Percentiles rank a stretch among this genome's conserved stretches.
phyloP scores from a whole-genome alignment of 2,113 vertebrate genomes.

The Camelus dromedarius region DNA sequence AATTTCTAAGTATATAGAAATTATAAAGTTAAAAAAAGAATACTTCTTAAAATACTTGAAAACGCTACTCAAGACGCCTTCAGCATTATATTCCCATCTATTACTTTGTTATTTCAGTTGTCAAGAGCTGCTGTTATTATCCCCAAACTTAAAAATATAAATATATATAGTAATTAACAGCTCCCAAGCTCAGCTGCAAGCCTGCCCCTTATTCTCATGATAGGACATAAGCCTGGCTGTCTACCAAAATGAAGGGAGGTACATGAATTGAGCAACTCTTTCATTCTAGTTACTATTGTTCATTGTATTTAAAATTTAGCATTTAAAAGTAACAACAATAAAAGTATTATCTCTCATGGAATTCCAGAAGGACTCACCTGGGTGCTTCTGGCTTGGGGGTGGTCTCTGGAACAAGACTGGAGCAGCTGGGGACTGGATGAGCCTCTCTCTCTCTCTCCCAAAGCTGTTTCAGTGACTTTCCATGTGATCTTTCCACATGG shows the following conservation, averaged over 20 bases:
- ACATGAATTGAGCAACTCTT: neutral
- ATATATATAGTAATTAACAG: neutral
- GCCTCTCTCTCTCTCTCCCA: neutral
- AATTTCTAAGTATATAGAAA: neutral
- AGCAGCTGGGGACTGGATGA: neutral
- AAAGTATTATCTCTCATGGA: neutral
- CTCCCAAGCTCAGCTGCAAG: neutral
- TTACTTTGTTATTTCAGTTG: neutral
- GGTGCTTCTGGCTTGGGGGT: neutral
- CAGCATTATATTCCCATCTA: neutral
- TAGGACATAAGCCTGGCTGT: neutral
- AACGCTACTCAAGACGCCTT: neutral
- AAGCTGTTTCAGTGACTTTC: neutral
- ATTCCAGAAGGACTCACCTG: neutral
- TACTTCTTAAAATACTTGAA: neutral
- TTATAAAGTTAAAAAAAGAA: neutral
- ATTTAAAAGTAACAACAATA: neutral
- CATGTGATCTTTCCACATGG: neutral
- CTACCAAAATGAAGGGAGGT: neutral
- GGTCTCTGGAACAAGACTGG: neutral
- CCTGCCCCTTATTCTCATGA: neutral
- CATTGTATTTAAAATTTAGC: neutral
- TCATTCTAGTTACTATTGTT: neutral
- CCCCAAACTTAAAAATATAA: neutral
- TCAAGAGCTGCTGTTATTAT: neutral